Conservation (phyloP, 2,888 invertebrate genomes). For the Pegoplata infirma region DNA sequence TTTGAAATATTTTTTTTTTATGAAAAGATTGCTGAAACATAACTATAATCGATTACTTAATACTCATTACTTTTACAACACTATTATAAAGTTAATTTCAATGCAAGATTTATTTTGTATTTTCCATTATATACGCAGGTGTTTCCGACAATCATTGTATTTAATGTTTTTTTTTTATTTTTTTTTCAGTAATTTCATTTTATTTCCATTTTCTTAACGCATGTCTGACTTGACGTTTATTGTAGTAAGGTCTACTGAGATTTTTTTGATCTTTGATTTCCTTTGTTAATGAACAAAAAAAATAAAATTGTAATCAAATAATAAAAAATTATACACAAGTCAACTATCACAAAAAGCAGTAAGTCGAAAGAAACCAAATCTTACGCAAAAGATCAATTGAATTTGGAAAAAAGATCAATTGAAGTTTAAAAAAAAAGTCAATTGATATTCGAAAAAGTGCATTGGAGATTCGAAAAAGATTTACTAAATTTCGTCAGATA, state of each 20-base stretch:
- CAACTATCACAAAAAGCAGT: neutral
- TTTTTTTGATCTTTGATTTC: neutral
- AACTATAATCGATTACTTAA: neutral
- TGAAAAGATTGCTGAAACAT: too few relatives aligned
- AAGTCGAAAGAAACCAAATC: neutral
- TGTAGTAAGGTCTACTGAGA: neutral
- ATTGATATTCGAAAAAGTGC: too few relatives aligned
- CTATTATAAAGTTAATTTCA: neutral
- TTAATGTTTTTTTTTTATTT: neutral
- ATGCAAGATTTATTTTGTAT: neutral
- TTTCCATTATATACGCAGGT: conserved; percentile 11
- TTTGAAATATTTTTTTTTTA: too few relatives aligned
- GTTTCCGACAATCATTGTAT: conserved; percentile 6
- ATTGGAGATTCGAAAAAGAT: too few relatives aligned
- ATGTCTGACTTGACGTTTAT: neutral
- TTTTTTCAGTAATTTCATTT: neutral
- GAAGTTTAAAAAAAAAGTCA: too few relatives aligned
- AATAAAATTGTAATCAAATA: neutral
- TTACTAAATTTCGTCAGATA: too few relatives aligned
- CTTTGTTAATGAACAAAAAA: neutral
- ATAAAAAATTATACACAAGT: neutral
- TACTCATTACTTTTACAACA: neutral
- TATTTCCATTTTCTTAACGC: neutral
- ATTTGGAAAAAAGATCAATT: too few relatives aligned
- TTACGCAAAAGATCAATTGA: too few relatives aligned